A percentile compares a stretch with the other conserved stretches of the same genome.
phyloP scores from a whole-genome alignment of 1,140 invertebrate genomes.

The Megalopta genalis region DNA sequence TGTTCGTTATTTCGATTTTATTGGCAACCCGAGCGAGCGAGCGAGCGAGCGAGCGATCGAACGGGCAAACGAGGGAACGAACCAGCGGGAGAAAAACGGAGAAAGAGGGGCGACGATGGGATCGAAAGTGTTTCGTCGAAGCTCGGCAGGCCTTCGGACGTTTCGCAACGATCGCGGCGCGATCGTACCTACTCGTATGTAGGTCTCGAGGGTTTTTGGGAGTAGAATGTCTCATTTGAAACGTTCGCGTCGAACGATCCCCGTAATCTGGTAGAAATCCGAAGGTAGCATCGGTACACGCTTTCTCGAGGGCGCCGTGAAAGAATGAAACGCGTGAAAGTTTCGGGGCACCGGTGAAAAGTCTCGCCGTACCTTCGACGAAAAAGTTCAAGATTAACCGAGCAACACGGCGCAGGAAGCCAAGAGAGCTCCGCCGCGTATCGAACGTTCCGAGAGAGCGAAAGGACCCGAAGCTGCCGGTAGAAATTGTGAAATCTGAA shows the following conservation, averaged over 20 bases:
- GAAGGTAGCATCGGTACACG: no score
- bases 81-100: background rate
- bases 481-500: slow-evolving; percentile 68
- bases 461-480: slow-evolving; percentile 60
- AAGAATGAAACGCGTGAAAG: background rate
- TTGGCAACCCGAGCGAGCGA: no score
- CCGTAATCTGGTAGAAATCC: no score
- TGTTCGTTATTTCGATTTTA: background rate
- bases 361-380: no score
- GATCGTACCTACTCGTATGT: background rate
- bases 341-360: background rate
- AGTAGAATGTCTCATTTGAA: no score
- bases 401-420: background rate
- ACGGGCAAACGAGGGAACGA: no score
- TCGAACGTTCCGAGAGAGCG: slow-evolving; percentile 62
- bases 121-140: background rate
- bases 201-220: no score
- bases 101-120: background rate
- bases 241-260: no score
- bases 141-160: background rate
- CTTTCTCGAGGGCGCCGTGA: no score
- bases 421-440: slow-evolving; percentile 19
- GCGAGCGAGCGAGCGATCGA: no score
- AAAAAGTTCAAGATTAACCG: background rate
- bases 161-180: background rate